phyloP scores from a whole-genome alignment of 2,888 invertebrate genomes.

The Philereme transversata region DNA sequence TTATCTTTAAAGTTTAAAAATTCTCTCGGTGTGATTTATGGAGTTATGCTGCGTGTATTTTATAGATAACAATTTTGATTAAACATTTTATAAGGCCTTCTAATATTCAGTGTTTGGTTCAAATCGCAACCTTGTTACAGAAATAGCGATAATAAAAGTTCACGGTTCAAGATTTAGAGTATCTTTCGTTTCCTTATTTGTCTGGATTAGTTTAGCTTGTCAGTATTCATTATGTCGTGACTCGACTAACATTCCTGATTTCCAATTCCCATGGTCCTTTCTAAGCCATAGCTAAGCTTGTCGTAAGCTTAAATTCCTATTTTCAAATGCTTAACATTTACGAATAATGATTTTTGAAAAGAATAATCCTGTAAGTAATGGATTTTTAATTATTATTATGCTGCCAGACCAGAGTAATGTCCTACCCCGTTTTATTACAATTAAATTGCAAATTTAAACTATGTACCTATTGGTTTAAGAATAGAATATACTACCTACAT shows the following conservation, averaged over 20 bases:
- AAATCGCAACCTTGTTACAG: background rate
- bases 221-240: background rate
- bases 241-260: conserved; percentile 1
- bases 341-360: background rate
- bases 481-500: too few relatives aligned
- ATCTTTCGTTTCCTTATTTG: background rate
- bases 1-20: conserved; percentile 5
- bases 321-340: background rate
- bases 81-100: background rate
- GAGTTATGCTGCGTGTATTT: background rate
- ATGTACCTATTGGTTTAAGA: too few relatives aligned
- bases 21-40: conserved; percentile 8
- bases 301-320: background rate
- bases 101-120: background rate
- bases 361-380: background rate
- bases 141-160: background rate
- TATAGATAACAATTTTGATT: background rate
- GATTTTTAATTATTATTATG: too few relatives aligned
- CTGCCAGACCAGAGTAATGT: too few relatives aligned
- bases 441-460: too few relatives aligned
- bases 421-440: too few relatives aligned
- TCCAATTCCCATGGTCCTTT: background rate
- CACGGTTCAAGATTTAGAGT: background rate
- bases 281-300: background rate
- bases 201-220: background rate